phyloP scores from a whole-genome alignment of 1,140 invertebrate species.

The Drosophila hydei region DNA sequence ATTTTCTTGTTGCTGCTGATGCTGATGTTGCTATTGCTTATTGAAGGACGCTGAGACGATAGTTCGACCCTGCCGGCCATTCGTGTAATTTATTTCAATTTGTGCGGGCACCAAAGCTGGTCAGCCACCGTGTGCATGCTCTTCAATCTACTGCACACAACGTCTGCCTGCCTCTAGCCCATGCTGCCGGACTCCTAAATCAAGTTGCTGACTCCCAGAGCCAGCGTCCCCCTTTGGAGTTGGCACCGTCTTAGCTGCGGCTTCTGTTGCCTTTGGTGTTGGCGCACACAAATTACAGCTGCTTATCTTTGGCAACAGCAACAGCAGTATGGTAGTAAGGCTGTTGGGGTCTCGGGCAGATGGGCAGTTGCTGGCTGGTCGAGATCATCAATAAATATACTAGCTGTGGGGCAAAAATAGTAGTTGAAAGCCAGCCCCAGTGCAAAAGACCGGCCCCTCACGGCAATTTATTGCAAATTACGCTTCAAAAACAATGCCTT shows the following conservation, averaged over 20 bases:
- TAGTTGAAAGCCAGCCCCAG: slow-evolving; percentile 48
- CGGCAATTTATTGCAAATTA: slow-evolving; percentile 82
- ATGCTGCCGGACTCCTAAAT: slow-evolving; percentile 59
- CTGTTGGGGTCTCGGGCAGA: slow-evolving; percentile 6
- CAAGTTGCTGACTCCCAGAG: slow-evolving; percentile 37
- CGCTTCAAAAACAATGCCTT: slow-evolving; percentile 75
- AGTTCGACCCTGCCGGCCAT: slow-evolving; percentile 55
- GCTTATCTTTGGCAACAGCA: slow-evolving; percentile 75
- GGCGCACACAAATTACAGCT: slow-evolving; percentile 78
- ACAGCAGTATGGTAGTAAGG: slow-evolving; percentile 24
- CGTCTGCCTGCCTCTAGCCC: slow-evolving; percentile 27
- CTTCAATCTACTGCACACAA: slow-evolving; percentile 79
- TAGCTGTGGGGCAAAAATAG: slow-evolving; percentile 65
- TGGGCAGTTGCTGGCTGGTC: slow-evolving; percentile 34
- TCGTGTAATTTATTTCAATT: slow-evolving; percentile 82
- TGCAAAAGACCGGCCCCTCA: slow-evolving; percentile 41
- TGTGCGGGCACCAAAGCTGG: slow-evolving; percentile 72
- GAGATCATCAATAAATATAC: slow-evolving; percentile 82
- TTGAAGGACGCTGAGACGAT: slow-evolving; percentile 49
- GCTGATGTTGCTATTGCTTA: slow-evolving; percentile 37
- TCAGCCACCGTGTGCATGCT: slow-evolving; percentile 50
- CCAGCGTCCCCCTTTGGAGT: slow-evolving; percentile 34
- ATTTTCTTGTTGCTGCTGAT: slow-evolving; percentile 5
- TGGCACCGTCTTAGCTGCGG: slow-evolving; percentile 45
- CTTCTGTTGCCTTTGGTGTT: slow-evolving; percentile 68